Base-by-base conservation (phyloP, 2,797 vertebrate species). In the Meriones psammophilus region DNA sequence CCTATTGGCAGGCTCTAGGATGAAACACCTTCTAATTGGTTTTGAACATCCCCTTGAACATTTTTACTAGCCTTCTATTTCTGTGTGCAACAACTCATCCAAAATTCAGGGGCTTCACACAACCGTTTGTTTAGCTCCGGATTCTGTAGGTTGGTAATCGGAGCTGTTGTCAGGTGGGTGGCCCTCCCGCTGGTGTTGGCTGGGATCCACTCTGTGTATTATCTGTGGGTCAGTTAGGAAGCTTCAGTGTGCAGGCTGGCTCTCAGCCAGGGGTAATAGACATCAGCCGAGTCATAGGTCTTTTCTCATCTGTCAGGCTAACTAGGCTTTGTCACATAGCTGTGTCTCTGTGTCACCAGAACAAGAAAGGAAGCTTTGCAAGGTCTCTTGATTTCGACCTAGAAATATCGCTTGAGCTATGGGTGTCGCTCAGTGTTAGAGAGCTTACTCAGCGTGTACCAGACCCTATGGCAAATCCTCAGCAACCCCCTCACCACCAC, bases 1-100 rank as follows among this genome's bases (percentile, higher is more conserved):
- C 98, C 95, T 98, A 89, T 97, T 97, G 97, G 95, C 97, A 98
- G 97, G 85, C 92, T 97, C 87, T 96, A 97, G 92, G 87, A 97
- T 94, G 94, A 98, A 98, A 98, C 94, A 97, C 95, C 94, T 97
- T 95, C 96, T 98, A 98, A 98, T 98, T 98, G 98, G 96, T 97
- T 94, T 97, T 95, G 96, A 98, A 97, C 91, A 97, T 95, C 94
- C 95, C 98, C 97, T 97, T 96, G 94, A 98, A 98, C 97, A 98
- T 98, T 91, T 95, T 96, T 91, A 88, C 50, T 74, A 60, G 30
- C 77, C 81, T 93, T 94, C 73, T 94, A 94, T 89, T 85, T 74
- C 89, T 92, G 18, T 86, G 39, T 90, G 33, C 42, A 95, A 88
- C 71, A 95, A 91, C 80, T 88, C 30, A 94, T 76, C 68, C 69